A percentile compares a stretch with the other conserved stretches of the same genome.
These are phyloP conservation scores for Alviniconcha strummeri DNA, from an alignment of 2,888 invertebrate genomes.

Conservation along the genomic window DNA sequence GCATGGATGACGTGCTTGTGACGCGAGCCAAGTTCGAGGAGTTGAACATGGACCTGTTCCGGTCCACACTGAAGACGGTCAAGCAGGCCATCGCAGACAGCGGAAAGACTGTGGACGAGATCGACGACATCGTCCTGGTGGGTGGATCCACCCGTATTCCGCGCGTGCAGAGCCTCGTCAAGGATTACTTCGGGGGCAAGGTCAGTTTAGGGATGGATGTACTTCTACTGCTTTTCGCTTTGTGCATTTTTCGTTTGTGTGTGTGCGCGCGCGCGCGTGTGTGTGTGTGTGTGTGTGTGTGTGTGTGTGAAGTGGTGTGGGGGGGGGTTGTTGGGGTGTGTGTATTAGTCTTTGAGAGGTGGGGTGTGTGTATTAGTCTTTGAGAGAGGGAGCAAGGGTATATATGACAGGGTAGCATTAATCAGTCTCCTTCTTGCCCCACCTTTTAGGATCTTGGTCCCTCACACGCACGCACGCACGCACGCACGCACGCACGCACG, in stretches of 20 bases:
- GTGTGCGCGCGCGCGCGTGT: neutral
- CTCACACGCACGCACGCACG: too few species aligned
- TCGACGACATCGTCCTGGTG: conserved; percentile 98
- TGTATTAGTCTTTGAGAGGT: neutral
- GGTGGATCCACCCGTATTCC: conserved; percentile 99
- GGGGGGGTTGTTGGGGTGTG: neutral
- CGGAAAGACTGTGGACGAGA: conserved; percentile 97
- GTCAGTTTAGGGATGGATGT: conserved; percentile 45
- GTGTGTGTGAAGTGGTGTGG: neutral
- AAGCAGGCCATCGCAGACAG: conserved; percentile 97
- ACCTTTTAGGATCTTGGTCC: too few species aligned
- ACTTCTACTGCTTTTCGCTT: neutral
- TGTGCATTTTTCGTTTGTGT: neutral
- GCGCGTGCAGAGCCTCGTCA: conserved; percentile 84
- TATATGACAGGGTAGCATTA: too few species aligned
- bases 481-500: too few species aligned
- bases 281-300: conserved; percentile 9
- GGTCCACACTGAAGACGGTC: conserved; percentile 95
- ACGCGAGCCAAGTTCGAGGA: conserved; percentile 99
- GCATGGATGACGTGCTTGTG: conserved; percentile 96
- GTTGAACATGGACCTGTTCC: conserved; percentile 88
- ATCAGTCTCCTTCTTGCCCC: too few species aligned
- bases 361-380: neutral
- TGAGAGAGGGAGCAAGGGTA: too few species aligned
- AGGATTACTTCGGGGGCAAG: conserved; percentile 90